Conservation (phyloP, 2,113 vertebrate species). For the Pheucticus melanocephalus region DNA sequence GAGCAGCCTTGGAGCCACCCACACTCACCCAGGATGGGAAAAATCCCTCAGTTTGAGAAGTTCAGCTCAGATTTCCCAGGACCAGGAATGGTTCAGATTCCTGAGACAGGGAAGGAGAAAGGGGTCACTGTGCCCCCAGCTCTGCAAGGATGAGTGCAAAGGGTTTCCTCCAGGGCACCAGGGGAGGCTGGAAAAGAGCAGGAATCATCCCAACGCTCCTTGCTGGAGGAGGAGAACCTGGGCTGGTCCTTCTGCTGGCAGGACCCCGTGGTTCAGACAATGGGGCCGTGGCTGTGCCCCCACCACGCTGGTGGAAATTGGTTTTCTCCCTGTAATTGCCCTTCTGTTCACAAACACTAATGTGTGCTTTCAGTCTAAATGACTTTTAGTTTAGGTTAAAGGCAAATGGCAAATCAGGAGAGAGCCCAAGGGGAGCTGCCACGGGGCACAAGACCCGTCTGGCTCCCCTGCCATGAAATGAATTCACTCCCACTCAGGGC, state of each 20-base stretch:
- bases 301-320: neutral
- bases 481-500: neutral
- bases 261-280: neutral
- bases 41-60: neutral
- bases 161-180: too few species aligned
- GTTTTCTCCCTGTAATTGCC: neutral
- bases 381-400: neutral
- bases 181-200: neutral
- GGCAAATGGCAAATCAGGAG: neutral
- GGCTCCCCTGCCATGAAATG: neutral
- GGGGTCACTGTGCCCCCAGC: accelerated
- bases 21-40: neutral
- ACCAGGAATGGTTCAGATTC: accelerated
- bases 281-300: neutral
- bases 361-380: neutral
- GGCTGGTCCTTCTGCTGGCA: neutral
- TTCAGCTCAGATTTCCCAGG: neutral
- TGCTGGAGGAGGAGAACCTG: neutral
- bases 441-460: neutral
- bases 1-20: neutral
- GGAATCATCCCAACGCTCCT: neutral
- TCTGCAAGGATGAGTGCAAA: accelerated
- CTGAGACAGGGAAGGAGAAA: accelerated
- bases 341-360: neutral
- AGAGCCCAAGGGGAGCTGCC: neutral